A percentile compares a stretch with the other conserved stretches of the same genome.
phyloP scores from a whole-genome alignment of 2,888 invertebrate species.

The Nemotelus nigrinus region DNA sequence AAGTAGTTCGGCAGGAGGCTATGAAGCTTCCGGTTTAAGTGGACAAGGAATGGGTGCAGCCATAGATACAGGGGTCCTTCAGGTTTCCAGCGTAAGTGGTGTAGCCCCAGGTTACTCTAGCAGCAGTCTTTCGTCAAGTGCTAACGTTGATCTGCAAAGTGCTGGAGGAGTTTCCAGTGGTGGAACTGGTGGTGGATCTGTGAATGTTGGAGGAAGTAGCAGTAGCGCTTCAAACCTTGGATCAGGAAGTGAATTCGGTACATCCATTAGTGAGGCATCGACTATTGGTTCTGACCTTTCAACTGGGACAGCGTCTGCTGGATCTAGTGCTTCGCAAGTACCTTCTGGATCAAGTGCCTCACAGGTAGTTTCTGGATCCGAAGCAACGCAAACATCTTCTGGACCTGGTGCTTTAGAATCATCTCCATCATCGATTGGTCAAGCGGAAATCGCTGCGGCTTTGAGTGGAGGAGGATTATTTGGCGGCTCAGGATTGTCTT shows the following conservation, averaged over 20 bases:
- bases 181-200: background rate
- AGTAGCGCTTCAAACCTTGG: background rate
- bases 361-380: background rate
- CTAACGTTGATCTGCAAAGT: background rate
- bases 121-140: background rate
- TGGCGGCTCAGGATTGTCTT: too few species aligned
- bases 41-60: background rate
- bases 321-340: background rate
- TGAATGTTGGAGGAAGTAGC: background rate
- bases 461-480: background rate
- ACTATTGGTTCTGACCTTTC: background rate
- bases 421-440: background rate
- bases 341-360: background rate
- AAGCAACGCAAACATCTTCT: background rate
- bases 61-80: slow-evolving; percentile 7
- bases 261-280: background rate
- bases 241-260: background rate
- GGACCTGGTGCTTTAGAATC: background rate
- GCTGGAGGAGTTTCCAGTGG: slow-evolving; percentile 1
- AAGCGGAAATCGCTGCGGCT: background rate
- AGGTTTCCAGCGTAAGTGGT: slow-evolving; percentile 5
- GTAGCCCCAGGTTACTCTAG: background rate
- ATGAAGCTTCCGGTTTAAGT: too few species aligned
- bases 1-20: too few species aligned
- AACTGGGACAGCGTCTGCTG: background rate